phyloP scores from a whole-genome alignment of 2,797 vertebrate genomes.

The Amphiprion clarkii region DNA sequence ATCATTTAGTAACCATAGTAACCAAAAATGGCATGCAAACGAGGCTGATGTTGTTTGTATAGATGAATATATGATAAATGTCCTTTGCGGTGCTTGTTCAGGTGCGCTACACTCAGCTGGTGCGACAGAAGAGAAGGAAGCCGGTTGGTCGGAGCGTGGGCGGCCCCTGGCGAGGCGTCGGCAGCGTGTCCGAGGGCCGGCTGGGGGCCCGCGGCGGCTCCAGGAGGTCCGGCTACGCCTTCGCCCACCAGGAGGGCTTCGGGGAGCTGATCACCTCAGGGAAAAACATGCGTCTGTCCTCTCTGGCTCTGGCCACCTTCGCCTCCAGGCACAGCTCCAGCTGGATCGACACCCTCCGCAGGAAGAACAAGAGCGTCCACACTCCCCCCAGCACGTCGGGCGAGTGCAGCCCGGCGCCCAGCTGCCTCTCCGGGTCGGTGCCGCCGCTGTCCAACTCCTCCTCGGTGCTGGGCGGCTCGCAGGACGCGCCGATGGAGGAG shows the following conservation, averaged over 20 bases:
- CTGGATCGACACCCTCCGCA: slow-evolving; percentile 94
- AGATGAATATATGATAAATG: background rate
- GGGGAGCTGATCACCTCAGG: slow-evolving; percentile 96
- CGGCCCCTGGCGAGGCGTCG: slow-evolving; percentile 66
- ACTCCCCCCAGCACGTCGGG: slow-evolving; percentile 70
- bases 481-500: slow-evolving; percentile 72
- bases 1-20: too few species aligned
- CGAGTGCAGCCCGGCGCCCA: slow-evolving; percentile 79
- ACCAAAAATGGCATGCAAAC: background rate
- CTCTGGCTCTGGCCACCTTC: slow-evolving; percentile 89
- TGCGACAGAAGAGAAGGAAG: slow-evolving; percentile 91
- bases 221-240: slow-evolving; percentile 92
- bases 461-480: slow-evolving; percentile 69
- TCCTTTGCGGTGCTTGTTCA: slow-evolving; percentile 59
- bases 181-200: slow-evolving; percentile 85
- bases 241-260: slow-evolving; percentile 96
- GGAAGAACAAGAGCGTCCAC: slow-evolving; percentile 83
- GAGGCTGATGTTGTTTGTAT: background rate
- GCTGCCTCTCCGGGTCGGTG: slow-evolving; percentile 66
- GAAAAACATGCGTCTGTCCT: slow-evolving; percentile 95
- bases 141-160: slow-evolving; percentile 62
- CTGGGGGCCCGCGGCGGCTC: slow-evolving; percentile 83
- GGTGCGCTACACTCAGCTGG: slow-evolving; percentile 94
- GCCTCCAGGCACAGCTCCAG: slow-evolving; percentile 87
- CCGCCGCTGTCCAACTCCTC: slow-evolving; percentile 74